Percentiles rank a stretch among this genome's conserved stretches.
Conservation (phyloP, 2,888 invertebrate genomes). For the Harpalus rubripes region DNA sequence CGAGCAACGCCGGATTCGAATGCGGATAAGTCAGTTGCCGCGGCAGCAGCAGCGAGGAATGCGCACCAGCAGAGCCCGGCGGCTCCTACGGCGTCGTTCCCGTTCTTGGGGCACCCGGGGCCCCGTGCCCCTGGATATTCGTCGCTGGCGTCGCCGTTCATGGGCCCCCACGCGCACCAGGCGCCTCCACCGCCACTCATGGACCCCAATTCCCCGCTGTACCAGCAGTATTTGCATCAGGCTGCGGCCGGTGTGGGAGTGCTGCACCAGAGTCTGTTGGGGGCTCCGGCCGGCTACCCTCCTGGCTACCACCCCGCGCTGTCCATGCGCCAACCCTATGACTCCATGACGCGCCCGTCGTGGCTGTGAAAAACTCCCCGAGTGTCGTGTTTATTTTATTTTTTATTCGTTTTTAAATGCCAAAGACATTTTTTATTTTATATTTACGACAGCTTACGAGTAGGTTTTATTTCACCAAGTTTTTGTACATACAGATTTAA, state of each 20-base stretch:
- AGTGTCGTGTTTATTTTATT: conserved; percentile 68
- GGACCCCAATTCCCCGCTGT: conserved; percentile 81
- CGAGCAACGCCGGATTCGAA: conserved; percentile 76
- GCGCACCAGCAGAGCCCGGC: conserved; percentile 78
- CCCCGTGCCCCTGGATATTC: conserved; percentile 79
- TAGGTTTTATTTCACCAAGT: conserved; percentile 23
- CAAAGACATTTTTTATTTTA: conserved; percentile 73
- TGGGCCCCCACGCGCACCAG: conserved; percentile 80
- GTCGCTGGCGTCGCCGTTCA: conserved; percentile 82
- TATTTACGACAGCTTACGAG: conserved; percentile 53
- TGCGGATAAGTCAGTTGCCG: conserved; percentile 76
- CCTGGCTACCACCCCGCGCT: conserved; percentile 82
- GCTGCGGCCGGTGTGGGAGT: conserved; percentile 75
- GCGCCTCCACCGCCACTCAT: conserved; percentile 76
- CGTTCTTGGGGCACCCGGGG: conserved; percentile 76
- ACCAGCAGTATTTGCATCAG: conserved; percentile 81
- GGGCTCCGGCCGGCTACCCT: conserved; percentile 81
- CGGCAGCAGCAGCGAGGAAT: conserved; percentile 75
- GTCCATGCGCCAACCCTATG: conserved; percentile 86
- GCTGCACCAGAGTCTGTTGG: conserved; percentile 78
- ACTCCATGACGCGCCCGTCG: conserved; percentile 83
- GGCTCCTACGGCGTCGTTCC: conserved; percentile 76
- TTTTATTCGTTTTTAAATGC: conserved; percentile 68
- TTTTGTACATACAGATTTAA: conserved; percentile 53
- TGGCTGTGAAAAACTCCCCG: conserved; percentile 80